Evolutionary conservation across 2,113 vertebrate genomes (phyloP), one percentile per base, ranked within the genome.

Genomic region (Odocoileus virginianus): DNA sequence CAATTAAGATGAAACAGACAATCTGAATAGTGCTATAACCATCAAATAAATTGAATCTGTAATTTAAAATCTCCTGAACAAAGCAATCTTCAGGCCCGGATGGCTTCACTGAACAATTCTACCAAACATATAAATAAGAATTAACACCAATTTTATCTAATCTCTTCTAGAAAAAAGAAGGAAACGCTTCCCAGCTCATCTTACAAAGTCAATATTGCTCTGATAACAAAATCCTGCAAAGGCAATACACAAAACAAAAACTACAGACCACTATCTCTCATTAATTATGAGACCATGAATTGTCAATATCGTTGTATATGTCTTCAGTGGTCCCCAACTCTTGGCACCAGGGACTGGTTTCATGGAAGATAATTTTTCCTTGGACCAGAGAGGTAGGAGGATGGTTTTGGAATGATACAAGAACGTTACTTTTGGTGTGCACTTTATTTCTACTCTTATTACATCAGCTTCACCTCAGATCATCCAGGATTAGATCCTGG

Each of bases 281-380:
- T 55, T 84, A 91, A 64, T 52, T 81, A 33, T 27, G 36, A 76
- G 36, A 99, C 98, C 99, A 99, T 98, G 98, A 99, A 98, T 98
- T 99, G 99, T 98, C 99, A 99, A 84, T 98, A 96, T 99, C 98
- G 99, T 98, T 98, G 98, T 99, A 98, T 99, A 98, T 98, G 98
- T 99, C 98, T 98, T 76, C 71, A 76, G 71, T 43, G 36, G 36
- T 43, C 12, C 5, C 36, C 71, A 43, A 14, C 36, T 43, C 12
- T 76, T 7, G 71, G 5, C 36, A 76, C 23, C 36, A 43, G 71
- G n/a, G 11, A 74, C 23, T 76, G 23, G 36, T 36, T 71, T 71
- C 36, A 40, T 43, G 71, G 71, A 76, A 27, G 36, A 43, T 7
- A 43, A 43, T 7, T 76, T 76, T 43, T 76, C 36, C 71, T 25